Evolutionary conservation across 2,888 invertebrate species (phyloP).

Genomic region (Chloroclystis v-ata): DNA sequence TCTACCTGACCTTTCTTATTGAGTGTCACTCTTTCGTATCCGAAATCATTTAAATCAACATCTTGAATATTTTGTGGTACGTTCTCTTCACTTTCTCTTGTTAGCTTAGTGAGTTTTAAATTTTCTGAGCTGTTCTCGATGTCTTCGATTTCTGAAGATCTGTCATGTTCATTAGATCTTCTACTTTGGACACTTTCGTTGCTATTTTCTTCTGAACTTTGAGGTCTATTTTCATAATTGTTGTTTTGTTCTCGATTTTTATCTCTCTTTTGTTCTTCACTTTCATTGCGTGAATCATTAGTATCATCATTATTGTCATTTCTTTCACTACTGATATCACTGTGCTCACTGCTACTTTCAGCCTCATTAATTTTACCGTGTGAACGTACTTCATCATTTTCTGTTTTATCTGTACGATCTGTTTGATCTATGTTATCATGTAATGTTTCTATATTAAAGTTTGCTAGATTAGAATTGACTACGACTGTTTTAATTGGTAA

Average conservation of each 20-base stretch:
- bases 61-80: conserved; percentile 36
- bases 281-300: conserved; percentile 8
- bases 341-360: background rate
- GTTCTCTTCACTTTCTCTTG: conserved; percentile 20
- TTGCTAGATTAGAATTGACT: conserved; percentile 49
- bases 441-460: conserved; percentile 59
- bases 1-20: conserved; percentile 46
- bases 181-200: conserved; percentile 7
- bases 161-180: conserved; percentile 10
- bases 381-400: conserved; percentile 6
- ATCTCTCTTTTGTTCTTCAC: conserved; percentile 4
- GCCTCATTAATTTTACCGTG: background rate
- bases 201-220: conserved; percentile 15
- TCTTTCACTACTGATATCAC: conserved; percentile 1
- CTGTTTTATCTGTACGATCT: background rate
- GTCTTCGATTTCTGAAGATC: background rate
- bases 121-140: conserved; percentile 11
- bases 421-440: conserved; percentile 35
- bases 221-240: conserved; percentile 12
- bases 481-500: conserved; percentile 36
- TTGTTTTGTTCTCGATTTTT: conserved; percentile 2
- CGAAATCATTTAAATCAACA: conserved; percentile 50
- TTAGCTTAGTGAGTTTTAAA: conserved; percentile 14
- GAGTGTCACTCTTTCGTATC: conserved; percentile 48
- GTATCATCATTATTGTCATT: background rate